phyloP scores from a whole-genome alignment of 2,797 vertebrate species.

The Falco peregrinus region DNA sequence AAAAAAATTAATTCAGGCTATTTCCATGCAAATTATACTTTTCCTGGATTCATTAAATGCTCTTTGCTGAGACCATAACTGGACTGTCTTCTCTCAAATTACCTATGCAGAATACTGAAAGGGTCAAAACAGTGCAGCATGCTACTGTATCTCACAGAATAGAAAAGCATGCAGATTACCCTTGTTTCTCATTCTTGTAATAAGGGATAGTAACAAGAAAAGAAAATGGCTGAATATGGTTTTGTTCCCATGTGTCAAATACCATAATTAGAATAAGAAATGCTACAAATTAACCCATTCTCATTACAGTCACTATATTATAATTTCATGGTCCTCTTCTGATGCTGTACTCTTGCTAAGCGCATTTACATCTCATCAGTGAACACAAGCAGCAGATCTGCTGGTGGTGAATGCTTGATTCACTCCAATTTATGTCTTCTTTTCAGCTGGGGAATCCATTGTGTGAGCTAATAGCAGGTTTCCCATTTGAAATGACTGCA shows the following conservation, averaged over 20 bases:
- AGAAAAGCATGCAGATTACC: conserved; percentile 42
- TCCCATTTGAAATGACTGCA: conserved; percentile 51
- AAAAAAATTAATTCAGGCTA: conserved; percentile 45
- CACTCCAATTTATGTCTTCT: conserved; percentile 52
- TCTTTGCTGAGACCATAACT: conserved; percentile 61
- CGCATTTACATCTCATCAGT: conserved; percentile 57
- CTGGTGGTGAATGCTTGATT: conserved; percentile 19
- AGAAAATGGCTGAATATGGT: conserved; percentile 49
- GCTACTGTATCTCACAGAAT: conserved; percentile 49
- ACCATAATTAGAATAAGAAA: conserved; percentile 67
- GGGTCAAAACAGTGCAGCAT: conserved; percentile 62
- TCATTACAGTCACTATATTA: conserved; percentile 56
- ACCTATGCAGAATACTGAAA: conserved; percentile 61
- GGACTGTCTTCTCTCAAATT: conserved; percentile 50
- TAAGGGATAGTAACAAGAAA: conserved; percentile 40
- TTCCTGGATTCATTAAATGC: conserved; percentile 69
- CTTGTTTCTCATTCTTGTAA: conserved; percentile 58
- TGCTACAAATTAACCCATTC: conserved; percentile 65
- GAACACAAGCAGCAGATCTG: conserved; percentile 48
- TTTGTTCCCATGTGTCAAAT: conserved; percentile 50
- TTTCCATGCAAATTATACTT: conserved; percentile 75
- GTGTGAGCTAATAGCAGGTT: conserved; percentile 52
- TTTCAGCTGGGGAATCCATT: conserved; percentile 46
- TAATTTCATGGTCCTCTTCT: conserved; percentile 56
- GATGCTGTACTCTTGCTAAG: conserved; percentile 45